Conservation (phyloP, 2,113 vertebrate species). For the Bostrychus sinensis region DNA sequence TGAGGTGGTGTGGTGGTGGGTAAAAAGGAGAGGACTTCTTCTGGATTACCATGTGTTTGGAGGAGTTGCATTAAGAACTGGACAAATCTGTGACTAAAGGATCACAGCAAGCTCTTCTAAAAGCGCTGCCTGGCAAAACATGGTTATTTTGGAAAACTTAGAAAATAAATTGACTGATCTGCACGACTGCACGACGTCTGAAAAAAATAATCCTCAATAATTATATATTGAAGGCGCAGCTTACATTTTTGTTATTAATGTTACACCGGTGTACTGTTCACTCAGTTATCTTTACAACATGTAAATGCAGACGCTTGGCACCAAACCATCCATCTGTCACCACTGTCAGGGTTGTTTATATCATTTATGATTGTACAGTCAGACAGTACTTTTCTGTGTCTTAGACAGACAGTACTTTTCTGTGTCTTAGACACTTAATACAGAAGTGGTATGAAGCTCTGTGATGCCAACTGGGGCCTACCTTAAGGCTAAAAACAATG, state of each 20-base stretch:
- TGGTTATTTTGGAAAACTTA: not conserved
- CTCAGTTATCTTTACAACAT: conserved; percentile 49
- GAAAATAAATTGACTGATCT: not conserved
- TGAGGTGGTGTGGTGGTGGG: conserved; percentile 56
- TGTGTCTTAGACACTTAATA: conserved; percentile 34
- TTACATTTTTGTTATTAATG: not conserved
- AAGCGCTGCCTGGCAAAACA: not conserved
- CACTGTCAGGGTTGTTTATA: conserved; percentile 54
- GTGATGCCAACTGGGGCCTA: conserved; percentile 26
- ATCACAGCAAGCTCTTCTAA: conserved; percentile 14
- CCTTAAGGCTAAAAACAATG: conserved; percentile 49
- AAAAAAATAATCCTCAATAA: no score
- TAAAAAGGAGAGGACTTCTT: conserved; percentile 63
- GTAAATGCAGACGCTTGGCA: conserved; percentile 53
- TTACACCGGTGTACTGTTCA: not conserved
- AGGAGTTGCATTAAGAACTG: conserved; percentile 21
- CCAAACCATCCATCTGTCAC: conserved; percentile 58
- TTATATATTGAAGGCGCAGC: not conserved
- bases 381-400: conserved; percentile 36
- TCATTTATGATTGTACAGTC: conserved; percentile 62
- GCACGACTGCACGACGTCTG: no score
- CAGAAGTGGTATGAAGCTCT: conserved; percentile 44
- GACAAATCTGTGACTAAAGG: conserved; percentile 9
- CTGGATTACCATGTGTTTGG: conserved; percentile 27
- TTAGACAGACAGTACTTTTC: conserved; percentile 38